Conservation (phyloP, 2,888 invertebrate genomes). For the Lordiphosa andalusiaca region DNA sequence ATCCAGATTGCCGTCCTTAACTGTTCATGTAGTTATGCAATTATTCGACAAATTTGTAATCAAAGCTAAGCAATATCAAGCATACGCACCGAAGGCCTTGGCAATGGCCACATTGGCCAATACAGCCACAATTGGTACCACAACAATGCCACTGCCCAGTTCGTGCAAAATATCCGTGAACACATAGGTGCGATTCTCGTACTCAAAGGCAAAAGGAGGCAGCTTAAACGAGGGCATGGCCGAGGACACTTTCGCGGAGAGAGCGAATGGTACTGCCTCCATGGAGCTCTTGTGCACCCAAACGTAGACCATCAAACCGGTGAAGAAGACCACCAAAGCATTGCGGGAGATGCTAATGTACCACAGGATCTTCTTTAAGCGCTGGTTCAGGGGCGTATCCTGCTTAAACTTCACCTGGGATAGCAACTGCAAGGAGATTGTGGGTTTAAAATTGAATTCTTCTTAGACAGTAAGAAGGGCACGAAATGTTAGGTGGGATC, state of each 20-base stretch:
- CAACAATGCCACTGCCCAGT: conserved; percentile 88
- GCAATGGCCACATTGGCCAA: conserved; percentile 96
- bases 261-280: conserved; percentile 83
- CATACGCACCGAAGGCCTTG: conserved; percentile 91
- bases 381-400: conserved; percentile 47
- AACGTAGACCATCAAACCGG: conserved; percentile 83
- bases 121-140: conserved; percentile 90
- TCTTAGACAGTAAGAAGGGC: no score
- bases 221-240: conserved; percentile 86
- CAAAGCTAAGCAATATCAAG: background rate
- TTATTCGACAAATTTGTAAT: background rate
- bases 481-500: no score
- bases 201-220: conserved; percentile 85
- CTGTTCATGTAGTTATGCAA: conserved; percentile 79
- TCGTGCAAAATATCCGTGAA: conserved; percentile 86
- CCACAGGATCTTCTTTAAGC: conserved; percentile 84
- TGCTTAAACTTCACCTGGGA: conserved; percentile 66
- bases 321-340: conserved; percentile 86
- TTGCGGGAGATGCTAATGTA: conserved; percentile 89
- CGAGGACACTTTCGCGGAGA: conserved; percentile 84
- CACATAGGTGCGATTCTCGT: conserved; percentile 82
- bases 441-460: no score
- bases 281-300: conserved; percentile 70
- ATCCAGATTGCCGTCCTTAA: conserved; percentile 86
- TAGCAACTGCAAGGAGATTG: conserved; percentile 48